A percentile compares a stretch with the other conserved stretches of the same genome.
Conservation (phyloP, 2,113 vertebrate species). For the Ctenodactylus gundi region DNA sequence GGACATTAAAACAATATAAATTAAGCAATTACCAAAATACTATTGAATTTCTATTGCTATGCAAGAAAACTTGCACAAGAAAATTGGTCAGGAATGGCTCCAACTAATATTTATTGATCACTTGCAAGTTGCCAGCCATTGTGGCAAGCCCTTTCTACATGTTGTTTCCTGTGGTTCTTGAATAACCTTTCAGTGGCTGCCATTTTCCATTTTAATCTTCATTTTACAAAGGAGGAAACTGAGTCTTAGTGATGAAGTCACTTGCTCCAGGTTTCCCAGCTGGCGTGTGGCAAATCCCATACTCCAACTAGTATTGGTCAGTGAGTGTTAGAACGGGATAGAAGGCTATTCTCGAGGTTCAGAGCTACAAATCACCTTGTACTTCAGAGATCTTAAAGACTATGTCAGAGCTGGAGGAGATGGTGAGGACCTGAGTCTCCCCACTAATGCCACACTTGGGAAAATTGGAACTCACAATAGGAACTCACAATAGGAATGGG, state of each 20-base stretch:
- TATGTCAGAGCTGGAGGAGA: background rate
- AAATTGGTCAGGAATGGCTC: background rate
- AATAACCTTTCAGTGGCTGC: background rate
- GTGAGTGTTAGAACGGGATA: background rate
- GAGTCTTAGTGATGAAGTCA: background rate
- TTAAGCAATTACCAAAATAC: background rate
- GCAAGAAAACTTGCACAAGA: background rate
- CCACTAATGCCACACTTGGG: background rate
- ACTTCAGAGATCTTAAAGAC: background rate
- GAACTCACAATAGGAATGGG: background rate
- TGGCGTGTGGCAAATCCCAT: background rate
- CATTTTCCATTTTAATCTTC: background rate
- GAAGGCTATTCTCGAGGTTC: background rate
- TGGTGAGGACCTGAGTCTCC: background rate
- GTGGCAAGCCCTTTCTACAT: background rate
- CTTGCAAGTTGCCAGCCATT: background rate
- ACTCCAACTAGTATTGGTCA: background rate
- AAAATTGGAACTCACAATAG: background rate
- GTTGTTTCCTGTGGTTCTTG: background rate
- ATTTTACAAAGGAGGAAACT: background rate
- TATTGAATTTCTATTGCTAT: background rate
- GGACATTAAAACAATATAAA: background rate
- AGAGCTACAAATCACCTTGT: background rate
- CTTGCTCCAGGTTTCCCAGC: background rate
- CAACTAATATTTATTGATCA: background rate